Base-by-base conservation (phyloP, 2,113 vertebrate genomes). In the Clarias magur region DNA sequence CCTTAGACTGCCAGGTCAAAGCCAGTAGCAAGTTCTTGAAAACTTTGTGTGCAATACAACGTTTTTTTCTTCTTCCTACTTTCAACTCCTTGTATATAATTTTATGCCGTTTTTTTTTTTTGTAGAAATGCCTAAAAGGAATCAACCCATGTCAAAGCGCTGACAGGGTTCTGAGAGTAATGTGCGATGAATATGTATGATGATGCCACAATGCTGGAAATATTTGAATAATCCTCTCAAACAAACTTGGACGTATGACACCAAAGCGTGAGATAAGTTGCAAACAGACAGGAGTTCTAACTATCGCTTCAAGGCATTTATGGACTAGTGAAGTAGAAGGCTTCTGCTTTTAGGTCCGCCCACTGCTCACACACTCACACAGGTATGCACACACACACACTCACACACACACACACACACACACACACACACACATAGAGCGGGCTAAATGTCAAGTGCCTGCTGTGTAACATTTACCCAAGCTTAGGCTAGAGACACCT, bases 381-480 rank as follows among this genome's bases (percentile, higher is more conserved):
- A 21, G 34, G 19, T 34, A 21, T 38, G 13, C 25, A 27, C 53
- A 27, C n/a, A 30, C 54, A 30, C 56, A 23, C 17, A 60, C 72
- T 9, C 65, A 34, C 65, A 34, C n/a, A 23, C 27, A 23, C 65
- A 68, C 65, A 59, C 67, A 84, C 27, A 72, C 53, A 84, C 17
- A 38, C 10, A 84, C 13, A 87, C 10, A 60, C 17, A 83, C 38
- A 81, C 83, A 75, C 53, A 21, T 17, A 83, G 85, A 53, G 56
- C 80, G 53, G 84, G 85, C 89, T 89, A 89, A 88, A 90, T 89
- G 81, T 89, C 86, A 91, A 89, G 85, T 84, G 63, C 87, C 82
- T 90, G 85, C 83, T 81, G 63, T 85, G 84, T 85, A 85, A 88
- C 89, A 89, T 89, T 89, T 87, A 88, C 86, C 38, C 83, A 81